Evolutionary conservation across 2,113 vertebrate species (phyloP).

Genomic region (Cygnus buccinator): DNA sequence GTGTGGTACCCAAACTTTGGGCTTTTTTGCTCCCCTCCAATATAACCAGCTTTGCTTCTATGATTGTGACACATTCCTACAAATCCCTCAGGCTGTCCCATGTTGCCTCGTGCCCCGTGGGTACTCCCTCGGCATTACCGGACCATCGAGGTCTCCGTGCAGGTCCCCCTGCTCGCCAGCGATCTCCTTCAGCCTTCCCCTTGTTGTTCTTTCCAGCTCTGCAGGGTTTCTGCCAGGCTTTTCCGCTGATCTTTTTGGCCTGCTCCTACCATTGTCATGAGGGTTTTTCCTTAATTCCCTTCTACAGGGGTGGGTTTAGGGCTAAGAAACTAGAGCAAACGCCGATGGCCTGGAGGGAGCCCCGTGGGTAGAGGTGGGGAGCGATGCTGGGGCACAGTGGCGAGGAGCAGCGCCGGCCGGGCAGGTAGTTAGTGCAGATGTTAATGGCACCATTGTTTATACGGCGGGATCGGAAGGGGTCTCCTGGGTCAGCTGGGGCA

Average conservation of each 20-base stretch:
- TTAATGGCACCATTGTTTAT: conserved; percentile 69
- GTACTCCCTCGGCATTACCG: background rate
- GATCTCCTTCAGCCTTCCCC: background rate
- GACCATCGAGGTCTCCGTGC: background rate
- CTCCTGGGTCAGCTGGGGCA: conserved; percentile 69
- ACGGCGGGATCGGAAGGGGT: conserved; percentile 62
- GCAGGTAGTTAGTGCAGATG: conserved; percentile 63
- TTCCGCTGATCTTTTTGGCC: background rate
- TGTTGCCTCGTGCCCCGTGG: background rate
- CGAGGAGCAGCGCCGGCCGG: background rate
- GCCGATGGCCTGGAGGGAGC: background rate
- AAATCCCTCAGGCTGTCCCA: background rate
- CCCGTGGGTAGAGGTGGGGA: background rate
- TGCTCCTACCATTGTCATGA: background rate
- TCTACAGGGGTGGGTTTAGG: background rate
- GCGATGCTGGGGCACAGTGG: background rate
- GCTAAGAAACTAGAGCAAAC: background rate
- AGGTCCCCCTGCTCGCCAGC: background rate
- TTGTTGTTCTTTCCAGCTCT: background rate
- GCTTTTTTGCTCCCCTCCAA: background rate
- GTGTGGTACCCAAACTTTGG: background rate
- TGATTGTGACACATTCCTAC: background rate
- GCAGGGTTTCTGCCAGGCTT: background rate
- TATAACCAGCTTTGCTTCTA: background rate
- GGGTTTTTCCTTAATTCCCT: background rate